A percentile compares a stretch with the other conserved stretches of the same genome.
Conservation (phyloP, 1,140 invertebrate genomes). For the Aphelinus certus region DNA sequence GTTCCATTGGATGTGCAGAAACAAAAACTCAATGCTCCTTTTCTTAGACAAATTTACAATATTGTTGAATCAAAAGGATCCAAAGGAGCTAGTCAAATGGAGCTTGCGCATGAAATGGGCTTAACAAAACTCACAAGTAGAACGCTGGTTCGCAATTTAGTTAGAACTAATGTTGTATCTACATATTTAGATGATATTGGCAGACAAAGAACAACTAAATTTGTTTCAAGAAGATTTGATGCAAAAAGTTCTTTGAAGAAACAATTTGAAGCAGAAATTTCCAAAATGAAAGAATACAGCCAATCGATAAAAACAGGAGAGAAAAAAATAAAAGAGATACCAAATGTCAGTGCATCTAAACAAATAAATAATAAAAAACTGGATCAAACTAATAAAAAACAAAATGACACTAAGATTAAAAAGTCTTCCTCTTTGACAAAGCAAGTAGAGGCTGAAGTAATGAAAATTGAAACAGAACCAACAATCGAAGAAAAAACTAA, state of each 20-base stretch:
- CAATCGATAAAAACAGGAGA: slow-evolving; percentile 33
- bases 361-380: neutral
- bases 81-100: slow-evolving; percentile 65
- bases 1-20: slow-evolving; percentile 60
- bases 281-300: slow-evolving; percentile 58
- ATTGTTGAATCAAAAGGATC: slow-evolving; percentile 61
- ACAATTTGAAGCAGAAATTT: slow-evolving; percentile 59
- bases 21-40: slow-evolving; percentile 55
- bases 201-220: slow-evolving; percentile 66
- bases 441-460: neutral
- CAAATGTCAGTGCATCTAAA: neutral
- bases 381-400: neutral
- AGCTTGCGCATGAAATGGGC: slow-evolving; percentile 62
- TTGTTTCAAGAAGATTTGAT: slow-evolving; percentile 60
- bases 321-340: slow-evolving; percentile 28
- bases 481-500: neutral
- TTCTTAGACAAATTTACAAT: slow-evolving; percentile 65
- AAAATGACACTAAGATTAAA: neutral
- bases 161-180: slow-evolving; percentile 61
- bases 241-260: slow-evolving; percentile 52
- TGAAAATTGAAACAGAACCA: neutral
- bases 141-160: slow-evolving; percentile 64
- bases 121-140: slow-evolving; percentile 66
- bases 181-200: slow-evolving; percentile 68
- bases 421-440: neutral